Evolutionary conservation across 1,140 invertebrate species (phyloP).

Genomic region (Pachyrhynchus sulphureomaculatus): DNA sequence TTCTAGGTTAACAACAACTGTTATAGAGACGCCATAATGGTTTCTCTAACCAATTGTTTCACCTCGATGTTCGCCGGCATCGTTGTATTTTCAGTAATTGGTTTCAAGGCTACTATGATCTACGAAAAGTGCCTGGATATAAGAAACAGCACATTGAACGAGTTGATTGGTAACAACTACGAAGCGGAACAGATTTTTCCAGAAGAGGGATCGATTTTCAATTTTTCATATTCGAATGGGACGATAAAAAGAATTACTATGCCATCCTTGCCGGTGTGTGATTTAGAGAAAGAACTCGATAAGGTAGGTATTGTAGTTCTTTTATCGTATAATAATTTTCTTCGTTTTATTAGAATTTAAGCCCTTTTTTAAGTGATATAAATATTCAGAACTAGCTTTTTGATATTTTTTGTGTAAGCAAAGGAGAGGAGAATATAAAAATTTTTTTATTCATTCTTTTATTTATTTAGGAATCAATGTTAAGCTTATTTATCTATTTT

Average conservation of each 20-base stretch:
- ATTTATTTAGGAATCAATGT: too few species aligned
- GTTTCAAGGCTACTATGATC: slow-evolving; percentile 88
- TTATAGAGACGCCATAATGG: slow-evolving; percentile 89
- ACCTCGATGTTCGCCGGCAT: slow-evolving; percentile 98
- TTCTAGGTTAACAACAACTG: slow-evolving; percentile 80
- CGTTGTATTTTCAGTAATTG: slow-evolving; percentile 96
- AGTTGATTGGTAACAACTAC: slow-evolving; percentile 54
- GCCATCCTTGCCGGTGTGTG: slow-evolving; percentile 71
- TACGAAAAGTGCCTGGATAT: slow-evolving; percentile 73
- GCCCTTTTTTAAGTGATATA: too few species aligned
- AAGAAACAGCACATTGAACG: slow-evolving; percentile 61
- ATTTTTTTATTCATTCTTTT: too few species aligned
- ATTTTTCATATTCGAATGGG: slow-evolving; percentile 59
- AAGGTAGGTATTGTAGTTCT: slow-evolving; percentile 75
- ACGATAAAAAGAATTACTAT: slow-evolving; percentile 60
- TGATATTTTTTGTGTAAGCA: too few species aligned
- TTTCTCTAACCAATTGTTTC: slow-evolving; percentile 91
- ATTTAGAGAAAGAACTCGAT: slow-evolving; percentile 83
- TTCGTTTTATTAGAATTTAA: too few species aligned
- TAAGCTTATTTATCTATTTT: too few species aligned
- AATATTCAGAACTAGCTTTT: too few species aligned
- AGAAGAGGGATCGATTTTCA: slow-evolving; percentile 56
- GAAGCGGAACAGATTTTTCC: slow-evolving; percentile 56
- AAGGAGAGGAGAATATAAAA: too few species aligned
- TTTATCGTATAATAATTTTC: too few species aligned